These are phyloP conservation scores for Anoura caudifer DNA, from an alignment of 2,113 vertebrate species.

Conservation along the genomic window DNA sequence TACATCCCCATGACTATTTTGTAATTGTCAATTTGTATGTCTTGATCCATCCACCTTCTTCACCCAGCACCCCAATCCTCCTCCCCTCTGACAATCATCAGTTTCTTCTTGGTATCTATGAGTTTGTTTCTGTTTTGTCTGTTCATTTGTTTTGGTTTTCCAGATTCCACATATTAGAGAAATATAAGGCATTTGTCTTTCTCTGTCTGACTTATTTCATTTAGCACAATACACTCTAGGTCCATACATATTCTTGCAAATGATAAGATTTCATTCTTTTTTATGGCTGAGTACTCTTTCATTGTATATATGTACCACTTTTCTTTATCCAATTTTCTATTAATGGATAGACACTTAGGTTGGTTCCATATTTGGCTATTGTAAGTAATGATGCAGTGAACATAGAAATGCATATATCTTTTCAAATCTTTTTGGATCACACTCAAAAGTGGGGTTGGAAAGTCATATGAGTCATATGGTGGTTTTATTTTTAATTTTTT, in stretches of 20 bases:
- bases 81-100: background rate
- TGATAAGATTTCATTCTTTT: background rate
- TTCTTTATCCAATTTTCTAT: background rate
- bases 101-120: background rate
- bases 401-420: background rate
- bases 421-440: background rate
- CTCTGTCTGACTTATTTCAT: background rate
- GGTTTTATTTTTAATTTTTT: background rate
- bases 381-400: background rate
- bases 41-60: background rate
- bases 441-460: background rate
- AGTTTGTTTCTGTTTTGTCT: background rate
- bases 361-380: background rate
- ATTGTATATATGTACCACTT: background rate
- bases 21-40: background rate
- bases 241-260: background rate
- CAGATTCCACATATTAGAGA: background rate
- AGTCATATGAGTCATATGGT: background rate
- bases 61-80: background rate
- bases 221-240: background rate
- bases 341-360: background rate
- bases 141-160: background rate
- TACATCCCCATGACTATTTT: background rate
- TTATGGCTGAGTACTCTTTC: background rate
- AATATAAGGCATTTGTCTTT: background rate